phyloP scores from a whole-genome alignment of 2,797 vertebrate genomes.

The Mallotus villosus region DNA sequence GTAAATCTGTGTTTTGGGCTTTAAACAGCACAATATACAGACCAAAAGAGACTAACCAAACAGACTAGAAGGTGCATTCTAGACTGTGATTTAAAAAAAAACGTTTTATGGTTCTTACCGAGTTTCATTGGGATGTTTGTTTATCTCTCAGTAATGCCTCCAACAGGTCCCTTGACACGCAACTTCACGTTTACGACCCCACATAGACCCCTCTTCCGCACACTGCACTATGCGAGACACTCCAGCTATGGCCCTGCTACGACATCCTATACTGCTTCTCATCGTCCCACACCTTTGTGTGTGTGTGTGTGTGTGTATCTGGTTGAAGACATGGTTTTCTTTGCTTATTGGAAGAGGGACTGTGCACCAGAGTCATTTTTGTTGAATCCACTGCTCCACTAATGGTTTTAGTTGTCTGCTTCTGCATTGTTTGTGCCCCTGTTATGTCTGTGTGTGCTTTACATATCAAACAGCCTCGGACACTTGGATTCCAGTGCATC shows the following conservation, averaged over 20 bases:
- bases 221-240: not conserved
- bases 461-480: no score
- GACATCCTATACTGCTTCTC: conserved; percentile 10
- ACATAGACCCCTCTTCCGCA: not conserved
- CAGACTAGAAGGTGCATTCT: no score
- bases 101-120: not conserved
- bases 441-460: conserved; percentile 8
- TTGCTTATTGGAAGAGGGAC: no score
- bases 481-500: no score
- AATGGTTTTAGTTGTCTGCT: not conserved
- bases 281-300: conserved; percentile 1
- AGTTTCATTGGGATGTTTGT: conserved; percentile 22
- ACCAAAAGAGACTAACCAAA: not conserved
- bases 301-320: conserved; percentile 12
- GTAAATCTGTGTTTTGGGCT: not conserved
- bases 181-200: conserved; percentile 5
- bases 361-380: no score
- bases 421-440: not conserved
- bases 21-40: not conserved
- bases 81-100: no score
- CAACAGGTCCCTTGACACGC: conserved; percentile 5
- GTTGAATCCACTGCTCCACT: no score
- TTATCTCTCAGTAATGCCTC: conserved; percentile 18
- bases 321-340: not conserved
- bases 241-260: conserved; percentile 8